Base-by-base conservation (phyloP, 2,113 vertebrate genomes). In the Pollimyrus isidori region DNA sequence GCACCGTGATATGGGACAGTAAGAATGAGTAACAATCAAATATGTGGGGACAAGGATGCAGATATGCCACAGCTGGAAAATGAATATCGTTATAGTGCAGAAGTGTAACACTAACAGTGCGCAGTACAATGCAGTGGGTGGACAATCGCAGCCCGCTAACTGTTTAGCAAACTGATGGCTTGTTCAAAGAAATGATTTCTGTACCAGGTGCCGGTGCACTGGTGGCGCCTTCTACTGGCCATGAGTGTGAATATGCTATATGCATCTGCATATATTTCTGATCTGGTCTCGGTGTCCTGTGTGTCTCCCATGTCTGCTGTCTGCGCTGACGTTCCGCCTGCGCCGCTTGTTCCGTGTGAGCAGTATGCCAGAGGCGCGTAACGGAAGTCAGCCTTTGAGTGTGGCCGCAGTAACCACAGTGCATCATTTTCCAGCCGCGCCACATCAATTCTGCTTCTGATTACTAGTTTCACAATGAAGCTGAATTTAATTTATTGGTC, bases 361-460 rank as follows among this genome's bases (percentile, higher is more conserved):
- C 35, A 35, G 26, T 35, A 6, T 69, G 42, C n/a, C 26, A 26
- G 26, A 49, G 42, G 17, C 4, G 45, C 3, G 2, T 7, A 15
- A 17, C 42, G 15, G 26, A 35, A 53, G 7, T 7, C 10, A 6
- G 50, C 91, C 90, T 94, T 94, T 92, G 91, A 92, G 92, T 92
- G 92, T 89, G 91, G n/a, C 65, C 58, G 90, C 89, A 89, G 90
- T 93, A 90, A 90, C 89, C 89, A 86, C 90, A 91, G 90, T 94
- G 93, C 69, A 87, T 92, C 92, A 92, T 89, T 87, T 53, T 0
- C 73, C 92, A 91, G 90, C 84, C 91, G 21, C 86, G 86, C 56
- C 48, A 88, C 88, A 91, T 42, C 58, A 89, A 86, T 69, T 53
- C 90, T 89, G 88, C 53, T 85, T 49, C 35, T 35, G 35, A 35